These are phyloP conservation scores for Drosophila atroscutellata DNA, from an alignment of 2,888 invertebrate genomes.

Conservation along the genomic window DNA sequence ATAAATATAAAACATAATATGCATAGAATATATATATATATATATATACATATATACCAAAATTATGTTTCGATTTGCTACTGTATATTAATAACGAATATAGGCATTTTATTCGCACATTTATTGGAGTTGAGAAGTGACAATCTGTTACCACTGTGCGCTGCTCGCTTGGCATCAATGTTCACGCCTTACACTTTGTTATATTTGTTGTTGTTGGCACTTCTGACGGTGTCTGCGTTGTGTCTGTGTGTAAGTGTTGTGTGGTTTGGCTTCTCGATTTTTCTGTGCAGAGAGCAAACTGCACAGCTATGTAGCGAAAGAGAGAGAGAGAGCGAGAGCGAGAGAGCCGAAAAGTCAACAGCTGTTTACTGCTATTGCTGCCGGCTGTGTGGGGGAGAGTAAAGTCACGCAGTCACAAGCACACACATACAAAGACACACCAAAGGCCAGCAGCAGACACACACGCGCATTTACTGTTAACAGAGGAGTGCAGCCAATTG, in stretches of 20 bases:
- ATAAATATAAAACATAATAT: background rate
- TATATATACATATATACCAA: background rate
- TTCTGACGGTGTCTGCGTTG: conserved; percentile 16
- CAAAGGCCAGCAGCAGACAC: background rate
- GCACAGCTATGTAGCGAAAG: conserved; percentile 5
- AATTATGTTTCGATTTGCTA: background rate
- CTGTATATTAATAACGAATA: background rate
- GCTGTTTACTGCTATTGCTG: conserved; percentile 29
- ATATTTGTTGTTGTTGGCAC: conserved; percentile 19
- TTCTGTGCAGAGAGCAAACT: conserved; percentile 39
- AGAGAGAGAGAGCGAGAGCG: background rate
- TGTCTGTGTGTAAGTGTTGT: conserved; percentile 17
- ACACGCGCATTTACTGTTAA: conserved; percentile 1
- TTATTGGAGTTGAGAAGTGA: background rate
- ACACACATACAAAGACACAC: conserved; percentile 5
- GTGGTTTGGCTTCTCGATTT: conserved; percentile 56
- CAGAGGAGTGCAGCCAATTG: conserved; percentile 9
- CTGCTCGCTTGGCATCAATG: conserved; percentile 38
- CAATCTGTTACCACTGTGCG: conserved; percentile 35
- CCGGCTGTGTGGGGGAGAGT: conserved; percentile 8
- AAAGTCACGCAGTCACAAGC: conserved; percentile 42
- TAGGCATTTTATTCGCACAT: background rate
- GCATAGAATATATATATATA: background rate
- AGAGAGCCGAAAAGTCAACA: conserved; percentile 25
- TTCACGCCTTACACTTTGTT: conserved; percentile 44